Evolutionary conservation across 2,113 vertebrate species (phyloP), one percentile per base, ranked within the genome.

Genomic region (Macquaria australasica): DNA sequence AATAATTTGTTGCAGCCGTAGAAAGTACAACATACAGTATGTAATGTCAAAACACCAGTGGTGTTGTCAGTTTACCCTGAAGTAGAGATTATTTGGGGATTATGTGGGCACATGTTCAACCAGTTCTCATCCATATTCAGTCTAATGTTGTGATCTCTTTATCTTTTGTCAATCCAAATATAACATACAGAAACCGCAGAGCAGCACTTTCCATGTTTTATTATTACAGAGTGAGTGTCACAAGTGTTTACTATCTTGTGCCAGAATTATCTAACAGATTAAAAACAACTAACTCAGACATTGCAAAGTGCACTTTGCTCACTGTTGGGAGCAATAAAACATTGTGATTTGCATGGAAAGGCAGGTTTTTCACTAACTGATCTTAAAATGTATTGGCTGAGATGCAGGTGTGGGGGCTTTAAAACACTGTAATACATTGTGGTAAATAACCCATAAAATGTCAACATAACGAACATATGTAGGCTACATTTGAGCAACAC

Each of bases 231-330:
- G 37, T 25, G 34, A 21, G 8, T 18, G 45, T 69, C 7, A 51
- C 3, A 43, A 25, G 37, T 45, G 6, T 53, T 72, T 37, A 20
- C 6, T 6, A 20, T 50, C 18, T 55, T 28, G 16, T 48, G 50
- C n/a, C n/a, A 50, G 16, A 43, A 58, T 53, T 37, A 68, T 64
- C 23, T 34, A 14, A 31, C 51, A 74, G 16, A 68, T 56, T 59
- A 43, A 60, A 62, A 63, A 68, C 2, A n/a, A 7, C 23, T 12
- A 21, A 15, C 31, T 45, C 45, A 6, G n/a, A 6, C 31, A 14
- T 28, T 62, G 2, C 8, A 66, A 59, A 55, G 11, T 56, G 68
- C 50, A 77, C 81, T 79, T 71, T 79, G 71, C 74, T 82, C 37
- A 31, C 0, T 8, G 15, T 5, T 21, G 37, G 3, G 9, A 45